phyloP scores from a whole-genome alignment of 2,113 vertebrate genomes.

The Fregata magnificens region DNA sequence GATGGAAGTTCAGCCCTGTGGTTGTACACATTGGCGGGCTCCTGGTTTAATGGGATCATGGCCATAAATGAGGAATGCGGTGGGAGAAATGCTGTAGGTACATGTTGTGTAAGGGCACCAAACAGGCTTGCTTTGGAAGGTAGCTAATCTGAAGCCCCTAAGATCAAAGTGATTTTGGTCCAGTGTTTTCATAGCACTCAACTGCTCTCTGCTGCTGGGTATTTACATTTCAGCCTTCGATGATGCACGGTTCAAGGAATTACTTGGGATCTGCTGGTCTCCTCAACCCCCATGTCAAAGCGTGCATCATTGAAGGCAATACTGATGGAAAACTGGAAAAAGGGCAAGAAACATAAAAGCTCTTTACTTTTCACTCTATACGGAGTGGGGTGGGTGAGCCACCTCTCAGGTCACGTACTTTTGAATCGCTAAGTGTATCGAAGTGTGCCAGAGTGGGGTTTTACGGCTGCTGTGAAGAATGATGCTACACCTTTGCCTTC shows the following conservation, averaged over 20 bases:
- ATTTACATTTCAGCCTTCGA: background rate
- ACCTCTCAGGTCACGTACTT: background rate
- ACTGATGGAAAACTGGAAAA: background rate
- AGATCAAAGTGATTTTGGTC: background rate
- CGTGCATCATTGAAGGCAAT: rapidly evolving
- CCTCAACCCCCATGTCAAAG: background rate
- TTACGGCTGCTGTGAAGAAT: background rate
- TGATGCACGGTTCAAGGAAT: background rate
- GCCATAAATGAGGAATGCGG: rapidly evolving
- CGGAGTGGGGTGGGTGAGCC: rapidly evolving
- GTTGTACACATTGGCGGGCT: rapidly evolving
- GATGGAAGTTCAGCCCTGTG: background rate
- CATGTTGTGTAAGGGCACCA: background rate
- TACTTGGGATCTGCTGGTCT: background rate
- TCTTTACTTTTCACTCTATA: background rate
- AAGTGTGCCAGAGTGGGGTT: background rate
- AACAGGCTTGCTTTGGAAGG: background rate
- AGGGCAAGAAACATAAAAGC: background rate
- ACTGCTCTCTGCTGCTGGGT: background rate
- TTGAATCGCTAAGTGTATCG: background rate
- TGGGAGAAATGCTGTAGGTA: background rate
- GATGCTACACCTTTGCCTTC: background rate
- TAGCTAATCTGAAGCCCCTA: background rate
- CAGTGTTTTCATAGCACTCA: background rate
- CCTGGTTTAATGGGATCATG: background rate